Evolutionary conservation across 1,140 invertebrate species (phyloP).

Genomic region (Teleogryllus occipitalis): DNA sequence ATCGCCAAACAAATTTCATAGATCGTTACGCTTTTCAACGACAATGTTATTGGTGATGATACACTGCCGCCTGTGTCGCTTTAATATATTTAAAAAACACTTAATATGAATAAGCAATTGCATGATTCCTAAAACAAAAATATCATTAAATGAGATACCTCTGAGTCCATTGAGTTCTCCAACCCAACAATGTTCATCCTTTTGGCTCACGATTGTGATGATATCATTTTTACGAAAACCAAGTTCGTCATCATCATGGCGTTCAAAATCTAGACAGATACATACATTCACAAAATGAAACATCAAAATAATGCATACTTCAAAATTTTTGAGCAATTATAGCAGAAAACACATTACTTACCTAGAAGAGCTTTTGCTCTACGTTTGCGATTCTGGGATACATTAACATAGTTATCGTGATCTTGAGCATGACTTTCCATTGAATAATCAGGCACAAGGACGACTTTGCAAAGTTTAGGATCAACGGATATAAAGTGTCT

Average conservation of each 20-base stretch:
- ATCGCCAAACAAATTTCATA: too few relatives aligned
- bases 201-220: constrained; percentile 93
- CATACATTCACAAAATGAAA: not conserved
- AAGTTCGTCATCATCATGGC: constrained; percentile 96
- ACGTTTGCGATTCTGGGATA: constrained; percentile 74
- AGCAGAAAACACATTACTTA: constrained; percentile 32
- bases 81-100: too few relatives aligned
- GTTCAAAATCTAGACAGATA: constrained; percentile 75
- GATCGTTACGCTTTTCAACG: too few relatives aligned
- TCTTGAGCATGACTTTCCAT: constrained; percentile 93
- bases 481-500: constrained; percentile 80
- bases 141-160: constrained; percentile 40
- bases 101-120: too few relatives aligned
- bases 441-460: constrained; percentile 84
- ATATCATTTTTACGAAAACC: constrained; percentile 98
- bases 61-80: too few relatives aligned
- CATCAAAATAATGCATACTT: not conserved
- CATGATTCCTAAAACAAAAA: not conserved
- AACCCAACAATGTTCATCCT: constrained; percentile 99
- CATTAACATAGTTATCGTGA: constrained; percentile 88
- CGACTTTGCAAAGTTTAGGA: constrained; percentile 61
- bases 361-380: constrained; percentile 88
- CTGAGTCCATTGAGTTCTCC: constrained; percentile 95
- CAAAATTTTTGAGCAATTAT: not conserved
- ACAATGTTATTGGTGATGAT: too few relatives aligned